Conservation (phyloP, 1,140 invertebrate species). For the Proctacanthus coquilletti region DNA sequence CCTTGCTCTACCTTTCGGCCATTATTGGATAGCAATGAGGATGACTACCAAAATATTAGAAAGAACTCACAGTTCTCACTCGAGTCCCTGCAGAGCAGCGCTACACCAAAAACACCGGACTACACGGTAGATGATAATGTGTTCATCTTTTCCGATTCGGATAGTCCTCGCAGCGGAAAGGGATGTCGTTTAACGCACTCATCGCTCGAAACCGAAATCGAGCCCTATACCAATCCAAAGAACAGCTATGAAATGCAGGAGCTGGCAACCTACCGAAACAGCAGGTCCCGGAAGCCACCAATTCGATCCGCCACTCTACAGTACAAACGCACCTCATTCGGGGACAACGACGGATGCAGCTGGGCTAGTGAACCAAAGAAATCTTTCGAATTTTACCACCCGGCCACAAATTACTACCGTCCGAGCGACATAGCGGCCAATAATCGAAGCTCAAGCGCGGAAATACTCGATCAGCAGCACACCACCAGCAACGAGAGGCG, state of each 20-base stretch:
- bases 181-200: too few species aligned
- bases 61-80: slow-evolving; percentile 26
- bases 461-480: slow-evolving; percentile 21
- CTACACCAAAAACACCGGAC: slow-evolving; percentile 25
- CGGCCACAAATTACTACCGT: slow-evolving; percentile 5
- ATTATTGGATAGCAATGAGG: slow-evolving; percentile 2
- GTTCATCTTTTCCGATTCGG: slow-evolving; percentile 25
- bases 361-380: slow-evolving; percentile 1
- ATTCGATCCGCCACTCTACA: not conserved
- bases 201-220: too few species aligned
- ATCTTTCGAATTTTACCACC: slow-evolving; percentile 1
- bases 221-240: too few species aligned
- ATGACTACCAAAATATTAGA: slow-evolving; percentile 22
- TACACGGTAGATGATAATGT: slow-evolving; percentile 27
- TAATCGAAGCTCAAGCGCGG: slow-evolving; percentile 22
- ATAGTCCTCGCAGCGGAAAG: slow-evolving; percentile 8
- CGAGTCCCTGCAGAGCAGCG: slow-evolving; percentile 25
- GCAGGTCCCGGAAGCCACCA: not conserved
- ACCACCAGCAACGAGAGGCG: slow-evolving; percentile 22
- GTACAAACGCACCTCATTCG: not conserved
- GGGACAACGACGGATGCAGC: too few species aligned
- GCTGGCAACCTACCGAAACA: not conserved
- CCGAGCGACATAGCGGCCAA: slow-evolving; percentile 3
- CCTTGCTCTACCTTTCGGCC: slow-evolving; percentile 16
- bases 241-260: slow-evolving; percentile 22